Evolutionary conservation across 2,888 invertebrate species (phyloP), one percentile per base, ranked within the genome.

Genomic region (Polia nebulosa): DNA sequence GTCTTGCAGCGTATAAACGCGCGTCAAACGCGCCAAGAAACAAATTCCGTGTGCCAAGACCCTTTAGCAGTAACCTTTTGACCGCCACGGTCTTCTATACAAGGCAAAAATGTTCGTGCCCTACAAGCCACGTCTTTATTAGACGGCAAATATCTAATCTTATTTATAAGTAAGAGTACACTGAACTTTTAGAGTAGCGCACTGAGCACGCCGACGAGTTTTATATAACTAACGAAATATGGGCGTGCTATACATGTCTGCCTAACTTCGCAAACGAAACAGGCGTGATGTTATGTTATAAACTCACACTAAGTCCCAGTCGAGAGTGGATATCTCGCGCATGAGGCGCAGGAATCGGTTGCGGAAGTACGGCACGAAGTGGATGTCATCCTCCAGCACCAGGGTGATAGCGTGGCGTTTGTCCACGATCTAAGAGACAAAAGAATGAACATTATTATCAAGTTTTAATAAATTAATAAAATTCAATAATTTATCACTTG

Each of bases 331-430:
- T 29, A 97, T 93, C 86, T 99, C 98, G 1, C 95, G 88, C 91
- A 98, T 92, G 22, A 98, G 91, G 34, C 95, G 95, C 25, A 93
- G 84, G 41, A 98, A 94, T 87, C 97, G 97, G 59, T 95, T 93
- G 1, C 96, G 96, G 90, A 99, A 99, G 90, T 97, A 98, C 0
- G 98, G 97, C 84, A 98, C 98, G 92, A 99, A 99, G 68, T 98
- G 97, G 41, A 99, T 97, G 89, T 99, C 99, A 89, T 99, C 99
- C 90, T 99, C 99, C 49, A 99, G 96, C 0, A 99, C 96, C 78
- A 99, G 93, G 0, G 97, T 96, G 68, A 94, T 96, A n/a, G 96
- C 89, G 68, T 96, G 96, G 17, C 93, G 91, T 29, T 96, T 94
- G 39, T 96, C 92, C 8, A 97, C 94, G 55, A 98, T 96, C 97